Evolutionary conservation across 2,113 vertebrate genomes (phyloP).

Genomic region (Rhadina sibilatrix): DNA sequence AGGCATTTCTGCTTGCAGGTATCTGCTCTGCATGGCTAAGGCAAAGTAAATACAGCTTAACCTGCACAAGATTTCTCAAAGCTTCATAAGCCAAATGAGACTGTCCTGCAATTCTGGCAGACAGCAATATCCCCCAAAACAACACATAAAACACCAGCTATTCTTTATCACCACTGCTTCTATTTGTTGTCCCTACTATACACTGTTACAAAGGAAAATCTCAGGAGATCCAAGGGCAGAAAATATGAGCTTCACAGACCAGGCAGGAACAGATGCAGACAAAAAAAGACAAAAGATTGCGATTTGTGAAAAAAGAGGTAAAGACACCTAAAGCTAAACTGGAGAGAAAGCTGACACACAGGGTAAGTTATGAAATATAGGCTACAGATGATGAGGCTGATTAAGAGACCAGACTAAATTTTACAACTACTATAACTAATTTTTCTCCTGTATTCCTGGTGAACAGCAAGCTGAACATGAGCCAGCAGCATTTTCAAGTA

Average conservation of each 20-base stretch:
- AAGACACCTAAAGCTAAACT: neutral
- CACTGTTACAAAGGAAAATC: neutral
- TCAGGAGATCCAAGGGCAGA: neutral
- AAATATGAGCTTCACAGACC: neutral
- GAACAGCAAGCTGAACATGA: neutral
- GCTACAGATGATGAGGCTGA: neutral
- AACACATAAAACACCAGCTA: neutral
- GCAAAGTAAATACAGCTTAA: neutral
- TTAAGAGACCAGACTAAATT: neutral
- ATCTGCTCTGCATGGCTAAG: neutral
- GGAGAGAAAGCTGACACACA: neutral
- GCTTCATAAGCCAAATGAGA: neutral
- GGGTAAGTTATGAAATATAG: neutral
- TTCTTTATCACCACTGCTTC: neutral
- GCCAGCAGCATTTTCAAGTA: neutral
- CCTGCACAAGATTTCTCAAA: neutral
- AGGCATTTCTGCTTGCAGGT: neutral
- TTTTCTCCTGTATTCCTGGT: neutral
- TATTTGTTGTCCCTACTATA: neutral
- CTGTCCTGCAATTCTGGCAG: neutral
- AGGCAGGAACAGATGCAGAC: neutral
- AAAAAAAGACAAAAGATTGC: neutral
- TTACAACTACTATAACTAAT: neutral
- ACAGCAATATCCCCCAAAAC: neutral
- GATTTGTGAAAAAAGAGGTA: neutral